Percentiles rank a stretch among this genome's conserved stretches.
These are phyloP conservation scores for Lates japonicus DNA, from an alignment of 2,797 vertebrate species.

Conservation along the genomic window DNA sequence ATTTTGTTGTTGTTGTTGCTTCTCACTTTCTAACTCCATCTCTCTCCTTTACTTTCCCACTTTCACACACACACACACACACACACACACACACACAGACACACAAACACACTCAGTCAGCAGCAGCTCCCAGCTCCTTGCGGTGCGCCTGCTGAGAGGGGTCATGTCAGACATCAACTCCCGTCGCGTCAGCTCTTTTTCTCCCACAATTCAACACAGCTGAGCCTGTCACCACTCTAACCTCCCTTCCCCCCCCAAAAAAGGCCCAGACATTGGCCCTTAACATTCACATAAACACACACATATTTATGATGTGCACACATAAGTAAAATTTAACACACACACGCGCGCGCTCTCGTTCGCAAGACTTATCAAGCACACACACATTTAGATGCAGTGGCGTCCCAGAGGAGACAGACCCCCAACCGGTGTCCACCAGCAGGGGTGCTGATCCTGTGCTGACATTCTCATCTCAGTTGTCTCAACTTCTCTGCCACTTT, in stretches of 20 bases:
- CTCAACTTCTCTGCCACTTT: constrained; percentile 57
- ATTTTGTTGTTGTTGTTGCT: constrained; percentile 15
- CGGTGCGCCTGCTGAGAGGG: constrained; percentile 87
- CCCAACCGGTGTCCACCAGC: constrained; percentile 79
- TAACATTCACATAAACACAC: constrained; percentile 47
- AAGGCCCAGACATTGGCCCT: constrained; percentile 65
- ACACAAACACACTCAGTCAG: constrained; percentile 74
- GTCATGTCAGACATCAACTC: constrained; percentile 93
- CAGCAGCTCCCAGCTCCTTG: constrained; percentile 79
- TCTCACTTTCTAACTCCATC: constrained; percentile 41
- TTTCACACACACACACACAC: constrained; percentile 35
- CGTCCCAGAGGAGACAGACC: constrained; percentile 75
- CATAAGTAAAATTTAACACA: constrained; percentile 43
- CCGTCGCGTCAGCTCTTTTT: constrained; percentile 88
- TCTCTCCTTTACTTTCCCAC: constrained; percentile 43
- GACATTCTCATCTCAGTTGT: constrained; percentile 72
- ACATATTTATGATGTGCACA: constrained; percentile 70
- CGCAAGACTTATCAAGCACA: constrained; percentile 43
- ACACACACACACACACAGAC: constrained; percentile 55
- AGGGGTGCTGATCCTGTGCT: constrained; percentile 75
- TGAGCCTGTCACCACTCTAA: constrained; percentile 88
- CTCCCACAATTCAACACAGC: constrained; percentile 87
- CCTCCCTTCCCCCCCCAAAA: constrained; percentile 69
- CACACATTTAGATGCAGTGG: constrained; percentile 59
- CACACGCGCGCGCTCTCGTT: constrained; percentile 34